Evolutionary conservation across 2,113 vertebrate species (phyloP).

Genomic region (Eonycteris spelaea): DNA sequence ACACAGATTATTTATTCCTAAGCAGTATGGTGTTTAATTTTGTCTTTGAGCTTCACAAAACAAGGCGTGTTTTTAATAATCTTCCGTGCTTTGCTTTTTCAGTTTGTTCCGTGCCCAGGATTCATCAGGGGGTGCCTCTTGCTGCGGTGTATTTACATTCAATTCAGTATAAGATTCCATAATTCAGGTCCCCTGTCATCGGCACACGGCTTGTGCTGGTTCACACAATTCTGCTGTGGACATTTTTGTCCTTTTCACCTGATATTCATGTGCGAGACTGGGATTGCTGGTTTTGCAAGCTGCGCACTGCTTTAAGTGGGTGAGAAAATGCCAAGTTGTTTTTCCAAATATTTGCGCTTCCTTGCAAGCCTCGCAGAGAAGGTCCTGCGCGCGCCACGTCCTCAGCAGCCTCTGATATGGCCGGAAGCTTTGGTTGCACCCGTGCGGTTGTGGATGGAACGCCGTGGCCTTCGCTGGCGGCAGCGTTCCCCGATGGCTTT

Average conservation of each 20-base stretch:
- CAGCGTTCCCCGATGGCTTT: neutral
- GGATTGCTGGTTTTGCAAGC: neutral
- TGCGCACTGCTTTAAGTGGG: neutral
- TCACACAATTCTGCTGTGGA: neutral
- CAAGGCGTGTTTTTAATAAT: neutral
- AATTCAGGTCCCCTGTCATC: no score
- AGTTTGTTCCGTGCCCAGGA: no score
- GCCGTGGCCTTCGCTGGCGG: neutral
- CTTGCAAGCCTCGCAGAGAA: neutral
- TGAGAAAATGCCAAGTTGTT: neutral
- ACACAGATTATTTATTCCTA: neutral
- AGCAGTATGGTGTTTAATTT: neutral
- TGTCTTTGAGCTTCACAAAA: neutral
- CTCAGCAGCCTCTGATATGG: neutral
- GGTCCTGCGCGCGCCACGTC: no score
- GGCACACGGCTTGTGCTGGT: neutral
- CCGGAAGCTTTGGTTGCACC: neutral
- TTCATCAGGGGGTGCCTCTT: rapidly evolving
- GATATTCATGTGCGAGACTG: no score
- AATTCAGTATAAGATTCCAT: neutral
- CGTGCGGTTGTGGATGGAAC: neutral
- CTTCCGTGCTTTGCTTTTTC: neutral
- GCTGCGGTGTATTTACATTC: no score
- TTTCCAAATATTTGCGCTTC: neutral
- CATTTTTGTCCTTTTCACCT: neutral